Conservation (phyloP, 2,797 vertebrate genomes). For the Podarcis lilfordi region DNA sequence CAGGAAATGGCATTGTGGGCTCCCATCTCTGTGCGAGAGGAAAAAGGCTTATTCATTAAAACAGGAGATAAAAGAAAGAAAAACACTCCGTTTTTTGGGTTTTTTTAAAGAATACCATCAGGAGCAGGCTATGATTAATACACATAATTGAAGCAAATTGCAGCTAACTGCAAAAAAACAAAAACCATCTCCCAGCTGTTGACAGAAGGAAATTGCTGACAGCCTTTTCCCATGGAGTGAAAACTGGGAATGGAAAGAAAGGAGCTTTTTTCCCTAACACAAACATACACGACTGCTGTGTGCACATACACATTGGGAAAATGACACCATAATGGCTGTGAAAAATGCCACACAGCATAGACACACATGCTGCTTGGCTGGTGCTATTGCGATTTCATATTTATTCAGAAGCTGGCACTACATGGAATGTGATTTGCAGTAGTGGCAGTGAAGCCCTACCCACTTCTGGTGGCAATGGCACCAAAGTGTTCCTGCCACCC, state of each 20-base stretch:
- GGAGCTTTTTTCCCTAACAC: conserved; percentile 23
- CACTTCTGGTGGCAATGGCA: too few relatives aligned
- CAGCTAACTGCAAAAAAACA: conserved; percentile 76
- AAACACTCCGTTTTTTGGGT: background rate
- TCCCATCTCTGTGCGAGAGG: conserved; percentile 51
- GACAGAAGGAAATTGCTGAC: conserved; percentile 81
- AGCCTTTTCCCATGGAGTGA: conserved; percentile 70
- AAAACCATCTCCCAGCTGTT: conserved; percentile 79
- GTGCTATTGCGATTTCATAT: background rate
- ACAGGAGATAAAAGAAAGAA: conserved; percentile 11
- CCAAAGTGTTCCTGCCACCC: too few relatives aligned
- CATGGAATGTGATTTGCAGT: background rate
- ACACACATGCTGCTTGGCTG: background rate
- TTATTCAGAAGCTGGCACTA: background rate
- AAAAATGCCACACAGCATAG: fast-evolving
- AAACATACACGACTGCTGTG: background rate
- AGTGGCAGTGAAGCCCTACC: background rate
- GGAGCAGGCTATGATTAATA: conserved; percentile 82
- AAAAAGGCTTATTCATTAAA: conserved; percentile 55
- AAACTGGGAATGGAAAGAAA: conserved; percentile 39
- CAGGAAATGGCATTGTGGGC: too few relatives aligned
- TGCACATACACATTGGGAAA: background rate
- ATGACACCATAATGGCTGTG: fast-evolving
- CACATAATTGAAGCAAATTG: conserved; percentile 82
- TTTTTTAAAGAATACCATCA: conserved; percentile 70